Conservation (phyloP, 2,113 vertebrate species). For the Genyomyrus donnyi region DNA sequence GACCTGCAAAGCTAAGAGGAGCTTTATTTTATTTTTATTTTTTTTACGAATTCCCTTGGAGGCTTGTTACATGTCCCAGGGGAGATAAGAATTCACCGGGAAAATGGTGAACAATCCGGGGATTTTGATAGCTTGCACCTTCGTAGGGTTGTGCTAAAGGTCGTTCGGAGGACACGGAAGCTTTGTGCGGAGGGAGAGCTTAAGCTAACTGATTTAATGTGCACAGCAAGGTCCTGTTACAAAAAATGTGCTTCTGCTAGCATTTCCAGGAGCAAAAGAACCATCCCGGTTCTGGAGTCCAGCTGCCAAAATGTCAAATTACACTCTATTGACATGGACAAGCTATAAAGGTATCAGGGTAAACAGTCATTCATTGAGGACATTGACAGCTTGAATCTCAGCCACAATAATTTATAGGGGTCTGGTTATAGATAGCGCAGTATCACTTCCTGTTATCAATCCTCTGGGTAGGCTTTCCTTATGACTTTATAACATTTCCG, state of each 20-base stretch:
- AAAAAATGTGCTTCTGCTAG: neutral
- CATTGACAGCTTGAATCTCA: neutral
- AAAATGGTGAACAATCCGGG: neutral
- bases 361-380: neutral
- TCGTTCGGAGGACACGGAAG: neutral
- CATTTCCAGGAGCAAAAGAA: neutral
- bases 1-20: neutral
- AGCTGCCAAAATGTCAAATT: constrained; percentile 16
- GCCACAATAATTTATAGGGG: constrained; percentile 15
- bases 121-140: neutral
- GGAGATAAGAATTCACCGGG: neutral
- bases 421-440: constrained; percentile 4
- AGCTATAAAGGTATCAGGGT: neutral
- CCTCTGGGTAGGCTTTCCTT: constrained; percentile 2
- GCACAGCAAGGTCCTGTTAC: neutral
- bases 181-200: neutral
- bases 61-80: neutral
- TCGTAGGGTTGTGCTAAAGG: neutral
- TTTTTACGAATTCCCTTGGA: neutral
- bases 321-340: constrained; percentile 6
- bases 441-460: constrained; percentile 15
- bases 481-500: constrained; percentile 17
- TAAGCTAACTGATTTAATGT: neutral
- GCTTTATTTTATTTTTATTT: neutral
- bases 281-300: neutral